These are phyloP conservation scores for Pseudomyrmex flavicornis DNA, from an alignment of 1,140 invertebrate genomes.

Conservation along the genomic window DNA sequence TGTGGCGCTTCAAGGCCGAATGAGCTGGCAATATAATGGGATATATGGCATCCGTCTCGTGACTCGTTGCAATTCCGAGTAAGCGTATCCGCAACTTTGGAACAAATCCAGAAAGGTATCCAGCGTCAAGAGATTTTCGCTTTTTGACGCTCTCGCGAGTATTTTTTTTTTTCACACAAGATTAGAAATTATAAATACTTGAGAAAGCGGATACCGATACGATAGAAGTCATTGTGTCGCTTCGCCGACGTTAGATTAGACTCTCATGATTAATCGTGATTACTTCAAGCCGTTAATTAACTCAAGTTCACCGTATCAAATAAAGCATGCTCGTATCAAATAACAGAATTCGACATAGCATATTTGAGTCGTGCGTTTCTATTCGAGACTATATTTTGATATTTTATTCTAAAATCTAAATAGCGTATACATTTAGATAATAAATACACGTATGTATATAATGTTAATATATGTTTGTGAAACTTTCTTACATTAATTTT, in stretches of 20 bases:
- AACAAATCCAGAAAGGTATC: conserved; percentile 37
- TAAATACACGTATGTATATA: not conserved
- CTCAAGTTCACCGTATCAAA: not conserved
- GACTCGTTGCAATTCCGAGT: conserved; percentile 42
- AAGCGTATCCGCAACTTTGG: conserved; percentile 29
- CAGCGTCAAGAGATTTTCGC: not conserved
- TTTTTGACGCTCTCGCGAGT: not conserved
- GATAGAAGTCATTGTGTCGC: not conserved
- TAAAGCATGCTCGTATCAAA: no score
- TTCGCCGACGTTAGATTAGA: not conserved
- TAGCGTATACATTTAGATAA: not conserved
- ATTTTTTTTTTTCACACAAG: not conserved
- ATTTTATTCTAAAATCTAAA: not conserved
- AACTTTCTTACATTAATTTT: not conserved
- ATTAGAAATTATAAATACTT: not conserved
- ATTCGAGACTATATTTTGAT: not conserved
- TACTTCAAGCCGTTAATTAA: not conserved
- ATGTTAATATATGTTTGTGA: not conserved
- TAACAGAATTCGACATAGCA: not conserved
- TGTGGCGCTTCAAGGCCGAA: conserved; percentile 33
- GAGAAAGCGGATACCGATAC: not conserved
- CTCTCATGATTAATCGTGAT: not conserved
- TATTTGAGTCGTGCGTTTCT: not conserved
- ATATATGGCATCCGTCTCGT: conserved; percentile 28
- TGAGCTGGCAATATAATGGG: conserved; percentile 50